Evolutionary conservation across 1,140 invertebrate species (phyloP).

Genomic region (Saccostrea glomerata): DNA sequence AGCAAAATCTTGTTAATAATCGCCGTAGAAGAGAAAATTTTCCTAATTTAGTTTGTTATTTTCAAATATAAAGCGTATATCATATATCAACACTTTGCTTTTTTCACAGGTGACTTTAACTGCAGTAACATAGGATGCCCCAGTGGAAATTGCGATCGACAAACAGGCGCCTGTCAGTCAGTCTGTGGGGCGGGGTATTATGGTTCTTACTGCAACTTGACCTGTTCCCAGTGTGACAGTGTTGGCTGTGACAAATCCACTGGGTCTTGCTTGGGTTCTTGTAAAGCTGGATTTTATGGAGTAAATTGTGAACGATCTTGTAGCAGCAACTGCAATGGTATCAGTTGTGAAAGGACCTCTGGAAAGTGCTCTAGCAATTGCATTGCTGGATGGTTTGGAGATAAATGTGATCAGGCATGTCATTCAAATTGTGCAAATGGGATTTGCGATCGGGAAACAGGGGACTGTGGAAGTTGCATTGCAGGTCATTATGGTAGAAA

Average conservation of each 20-base stretch:
- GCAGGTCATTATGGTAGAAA: slow-evolving; percentile 36
- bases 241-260: slow-evolving; percentile 16
- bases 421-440: slow-evolving; percentile 1
- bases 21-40: background rate
- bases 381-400: slow-evolving; percentile 53
- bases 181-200: slow-evolving; percentile 40
- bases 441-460: slow-evolving; percentile 43
- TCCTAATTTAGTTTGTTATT: background rate
- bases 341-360: slow-evolving; percentile 45
- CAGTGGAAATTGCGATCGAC: slow-evolving; percentile 23
- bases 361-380: slow-evolving; percentile 57
- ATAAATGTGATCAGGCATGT: slow-evolving; percentile 44
- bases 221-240: slow-evolving; percentile 51
- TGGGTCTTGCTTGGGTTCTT: slow-evolving; percentile 37
- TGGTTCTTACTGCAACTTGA: slow-evolving; percentile 45
- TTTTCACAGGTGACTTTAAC: slow-evolving; percentile 36
- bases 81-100: background rate
- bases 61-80: background rate
- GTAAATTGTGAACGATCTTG: slow-evolving; percentile 30
- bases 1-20: too few species aligned
- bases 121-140: slow-evolving; percentile 20
- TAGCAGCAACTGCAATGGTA: slow-evolving; percentile 44
- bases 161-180: slow-evolving; percentile 29
- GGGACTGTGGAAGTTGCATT: slow-evolving; percentile 35
- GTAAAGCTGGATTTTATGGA: slow-evolving; percentile 43